Percentiles rank a stretch among this genome's conserved stretches.
phyloP scores from a whole-genome alignment of 2,888 invertebrate genomes.

The Amblyjoppa proteus region DNA sequence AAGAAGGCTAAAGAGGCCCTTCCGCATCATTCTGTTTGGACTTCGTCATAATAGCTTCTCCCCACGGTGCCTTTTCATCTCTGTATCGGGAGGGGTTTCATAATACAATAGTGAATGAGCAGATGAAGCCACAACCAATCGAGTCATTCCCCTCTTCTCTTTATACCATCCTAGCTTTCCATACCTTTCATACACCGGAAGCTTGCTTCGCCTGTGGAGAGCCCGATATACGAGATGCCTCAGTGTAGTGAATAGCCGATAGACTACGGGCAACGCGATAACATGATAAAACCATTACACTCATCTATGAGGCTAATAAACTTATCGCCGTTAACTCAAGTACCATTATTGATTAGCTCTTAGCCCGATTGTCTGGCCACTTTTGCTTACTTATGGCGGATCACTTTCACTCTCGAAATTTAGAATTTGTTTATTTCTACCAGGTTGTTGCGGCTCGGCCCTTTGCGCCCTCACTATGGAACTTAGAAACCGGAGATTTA shows the following conservation, averaged over 20 bases:
- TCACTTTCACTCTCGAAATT: background rate
- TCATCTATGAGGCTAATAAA: slow-evolving; percentile 70
- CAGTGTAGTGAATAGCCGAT: slow-evolving; percentile 42
- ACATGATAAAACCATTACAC: slow-evolving; percentile 79
- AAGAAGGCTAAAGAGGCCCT: slow-evolving; percentile 17
- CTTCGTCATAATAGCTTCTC: background rate
- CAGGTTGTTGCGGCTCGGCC: too few species aligned
- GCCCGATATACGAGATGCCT: slow-evolving; percentile 20
- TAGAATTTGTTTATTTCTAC: too few species aligned
- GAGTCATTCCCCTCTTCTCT: slow-evolving; percentile 14
- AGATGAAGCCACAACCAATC: slow-evolving; percentile 33
- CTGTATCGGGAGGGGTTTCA: slow-evolving; percentile 8
- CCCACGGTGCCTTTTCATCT: slow-evolving; percentile 21
- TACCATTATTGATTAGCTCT: slow-evolving; percentile 78
- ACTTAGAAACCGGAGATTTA: too few species aligned
- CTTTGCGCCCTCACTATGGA: too few species aligned
- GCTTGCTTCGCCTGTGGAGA: background rate
- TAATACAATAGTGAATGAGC: slow-evolving; percentile 28
- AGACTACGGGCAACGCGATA: slow-evolving; percentile 58
- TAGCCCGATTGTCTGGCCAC: slow-evolving; percentile 73
- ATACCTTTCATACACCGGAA: slow-evolving; percentile 18
- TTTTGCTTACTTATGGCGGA: slow-evolving; percentile 52
- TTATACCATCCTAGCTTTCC: slow-evolving; percentile 7
- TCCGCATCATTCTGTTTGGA: slow-evolving; percentile 41
- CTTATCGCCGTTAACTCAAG: slow-evolving; percentile 78